Evolutionary conservation across 2,888 invertebrate genomes (phyloP), one percentile per base, ranked within the genome.

Genomic region (Girardia tigrina): DNA sequence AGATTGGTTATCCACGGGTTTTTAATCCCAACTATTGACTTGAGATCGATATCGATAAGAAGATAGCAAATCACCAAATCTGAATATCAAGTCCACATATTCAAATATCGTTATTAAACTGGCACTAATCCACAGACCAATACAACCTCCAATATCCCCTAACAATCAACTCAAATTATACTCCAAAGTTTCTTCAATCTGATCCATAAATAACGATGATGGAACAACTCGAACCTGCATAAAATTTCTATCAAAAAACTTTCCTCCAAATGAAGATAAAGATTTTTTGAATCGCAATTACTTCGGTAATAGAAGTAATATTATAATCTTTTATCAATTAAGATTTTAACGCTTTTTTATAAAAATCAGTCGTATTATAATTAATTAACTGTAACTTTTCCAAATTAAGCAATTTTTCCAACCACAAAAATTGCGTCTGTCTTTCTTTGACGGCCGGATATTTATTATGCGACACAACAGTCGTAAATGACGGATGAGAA

Each of bases 131-230:
- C 76, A 76, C 20, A 76, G 29, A n/a, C 76, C 76, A 23, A 76
- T 29, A 77, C 76, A 76, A n/a, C 76, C 76, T 28, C 76, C 76
- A 77, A 76, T 77, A 20, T 76, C 76, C 26, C 76, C 77, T 8
- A 76, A 26, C 23, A 76, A 26, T n/a, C 76, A 27, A 77, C 76
- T 76, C 0, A 77, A 8, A 16, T 76, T 76, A 29, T 76, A 76
- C 70, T 76, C 76, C 28, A 69, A 69, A 14, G 23, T n/a, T 70
- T 76, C 76, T 23, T 29, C 76, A 14, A 76, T 69, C 20, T 70
- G 28, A 29, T 76, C 76, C 70, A 71, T 28, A 29, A 76, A 76
- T 16, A 76, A 29, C n/a, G 76, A 76, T 4, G 76, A 28, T 2
- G 76, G 76, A 14, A 76, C 69, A 69, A 76, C 29, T 0, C 77